Base-by-base conservation (phyloP, 2,888 invertebrate species). In the Melinaea menophilus region DNA sequence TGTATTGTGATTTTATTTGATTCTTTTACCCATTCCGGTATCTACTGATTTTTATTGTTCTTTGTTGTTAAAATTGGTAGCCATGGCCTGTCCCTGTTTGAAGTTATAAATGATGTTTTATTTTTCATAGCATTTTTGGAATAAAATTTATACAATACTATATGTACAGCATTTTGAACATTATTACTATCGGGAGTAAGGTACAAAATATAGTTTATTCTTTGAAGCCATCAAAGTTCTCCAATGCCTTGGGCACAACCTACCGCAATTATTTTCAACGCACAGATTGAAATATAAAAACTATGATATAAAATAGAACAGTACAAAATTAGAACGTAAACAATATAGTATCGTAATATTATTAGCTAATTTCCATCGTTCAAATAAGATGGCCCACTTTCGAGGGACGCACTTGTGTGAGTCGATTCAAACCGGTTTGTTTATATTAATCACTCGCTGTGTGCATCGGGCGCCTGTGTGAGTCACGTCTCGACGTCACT, bases 361-460 rank as follows among this genome's bases (percentile, higher is more conserved):
- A 68, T 69, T 68, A 66, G 68, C 70, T 68, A 70, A 68, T 70
- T 67, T 68, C 68, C 64, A 64, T 59, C 59, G 73, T 78, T 77
- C 76, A 75, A 78, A 81, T 79, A 82, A 82, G 84, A 84, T 88
- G 88, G 84, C 88, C 88, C 82, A 88, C 79, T 87, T 88, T 84
- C 68, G 66, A 71, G 72, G 70, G 68, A 71, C 70, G 62, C 66
- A 56, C 64, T 66, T 71, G 78, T 79, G 80, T 74, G 75, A 69
- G 78, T 68, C 70, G 72, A 65, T 72, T 77, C 79, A 78, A 65
- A 85, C 88, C 82, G 84, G 89, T 88, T 88, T 90, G 89, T 89
- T 90, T 90, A 89, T 88, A 88, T 87, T 86, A 84, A 81, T 84
- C 83, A 83, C 76, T 59, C 63, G 67, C 73, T 73, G 86, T 86